Evolutionary conservation across 2,113 vertebrate species (phyloP).

Genomic region (Grammomys surdaster): DNA sequence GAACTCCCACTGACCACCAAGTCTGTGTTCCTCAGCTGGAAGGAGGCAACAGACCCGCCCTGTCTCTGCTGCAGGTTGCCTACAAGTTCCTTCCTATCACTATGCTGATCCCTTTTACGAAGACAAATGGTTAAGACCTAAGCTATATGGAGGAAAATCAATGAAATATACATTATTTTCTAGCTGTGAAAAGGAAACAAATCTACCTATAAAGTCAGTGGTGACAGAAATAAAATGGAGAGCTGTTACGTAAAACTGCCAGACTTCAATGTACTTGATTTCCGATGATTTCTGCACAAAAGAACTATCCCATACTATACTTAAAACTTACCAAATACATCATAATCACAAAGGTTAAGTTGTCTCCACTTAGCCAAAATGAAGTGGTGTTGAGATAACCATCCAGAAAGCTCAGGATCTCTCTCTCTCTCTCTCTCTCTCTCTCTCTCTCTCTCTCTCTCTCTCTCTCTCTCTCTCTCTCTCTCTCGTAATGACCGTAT

Average conservation of each 20-base stretch:
- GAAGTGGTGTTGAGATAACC: slow-evolving; percentile 63
- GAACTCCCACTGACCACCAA: neutral
- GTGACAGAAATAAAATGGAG: slow-evolving; percentile 81
- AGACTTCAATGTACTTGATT: slow-evolving; percentile 75
- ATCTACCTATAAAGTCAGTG: slow-evolving; percentile 72
- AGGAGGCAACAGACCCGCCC: neutral
- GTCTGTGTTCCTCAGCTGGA: neutral
- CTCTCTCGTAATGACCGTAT: neutral
- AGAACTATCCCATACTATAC: slow-evolving; percentile 76
- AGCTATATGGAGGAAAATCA: slow-evolving; percentile 70
- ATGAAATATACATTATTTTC: slow-evolving; percentile 80
- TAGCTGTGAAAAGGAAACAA: slow-evolving; percentile 79
- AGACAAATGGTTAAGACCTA: slow-evolving; percentile 54
- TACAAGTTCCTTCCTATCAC: neutral
- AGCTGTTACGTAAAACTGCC: slow-evolving; percentile 79
- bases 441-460: too few species aligned
- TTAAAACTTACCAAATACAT: slow-evolving; percentile 82
- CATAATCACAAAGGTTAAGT: slow-evolving; percentile 72
- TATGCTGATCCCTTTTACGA: neutral
- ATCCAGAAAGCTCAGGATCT: slow-evolving; percentile 12
- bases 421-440: neutral
- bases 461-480: neutral
- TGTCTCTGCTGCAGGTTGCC: neutral
- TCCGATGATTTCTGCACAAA: slow-evolving; percentile 82
- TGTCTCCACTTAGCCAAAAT: slow-evolving; percentile 55